Evolutionary conservation across 2,113 vertebrate genomes (phyloP).

Genomic region (Zosterops hypoxanthus): DNA sequence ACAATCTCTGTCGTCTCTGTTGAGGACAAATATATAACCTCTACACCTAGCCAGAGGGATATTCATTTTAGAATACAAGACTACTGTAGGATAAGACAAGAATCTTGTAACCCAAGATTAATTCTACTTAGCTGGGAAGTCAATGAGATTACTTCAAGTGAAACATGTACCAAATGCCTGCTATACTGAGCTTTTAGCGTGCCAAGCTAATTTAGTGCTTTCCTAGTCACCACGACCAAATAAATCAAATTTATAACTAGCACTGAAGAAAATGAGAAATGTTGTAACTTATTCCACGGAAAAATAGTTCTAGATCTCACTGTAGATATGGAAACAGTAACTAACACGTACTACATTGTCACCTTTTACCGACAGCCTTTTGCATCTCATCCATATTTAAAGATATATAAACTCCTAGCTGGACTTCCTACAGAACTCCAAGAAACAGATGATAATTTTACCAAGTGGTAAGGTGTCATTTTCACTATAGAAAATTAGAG

Average conservation of each 20-base stretch:
- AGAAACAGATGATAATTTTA: background rate
- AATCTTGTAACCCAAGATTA: conserved; percentile 50
- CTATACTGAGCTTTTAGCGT: background rate
- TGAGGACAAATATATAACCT: background rate
- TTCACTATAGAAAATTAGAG: background rate
- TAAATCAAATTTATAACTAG: conserved; percentile 35
- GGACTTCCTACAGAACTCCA: background rate
- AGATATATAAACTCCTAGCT: background rate
- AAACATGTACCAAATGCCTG: background rate
- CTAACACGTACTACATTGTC: background rate
- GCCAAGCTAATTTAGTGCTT: conserved; percentile 21
- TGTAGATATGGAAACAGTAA: background rate
- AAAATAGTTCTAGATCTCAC: background rate
- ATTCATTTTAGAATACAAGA: conserved; percentile 51
- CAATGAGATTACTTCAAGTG: conserved; percentile 42
- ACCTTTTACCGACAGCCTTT: background rate
- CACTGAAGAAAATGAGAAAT: background rate
- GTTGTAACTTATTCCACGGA: background rate
- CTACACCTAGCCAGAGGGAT: background rate
- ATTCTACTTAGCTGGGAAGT: conserved; percentile 47
- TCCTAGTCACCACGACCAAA: background rate
- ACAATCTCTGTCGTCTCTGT: background rate
- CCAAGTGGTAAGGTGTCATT: background rate
- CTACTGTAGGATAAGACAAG: conserved; percentile 21
- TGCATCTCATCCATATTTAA: conserved; percentile 7